Conservation (phyloP, 2,888 invertebrate genomes). For the Ernsta delagoae region DNA sequence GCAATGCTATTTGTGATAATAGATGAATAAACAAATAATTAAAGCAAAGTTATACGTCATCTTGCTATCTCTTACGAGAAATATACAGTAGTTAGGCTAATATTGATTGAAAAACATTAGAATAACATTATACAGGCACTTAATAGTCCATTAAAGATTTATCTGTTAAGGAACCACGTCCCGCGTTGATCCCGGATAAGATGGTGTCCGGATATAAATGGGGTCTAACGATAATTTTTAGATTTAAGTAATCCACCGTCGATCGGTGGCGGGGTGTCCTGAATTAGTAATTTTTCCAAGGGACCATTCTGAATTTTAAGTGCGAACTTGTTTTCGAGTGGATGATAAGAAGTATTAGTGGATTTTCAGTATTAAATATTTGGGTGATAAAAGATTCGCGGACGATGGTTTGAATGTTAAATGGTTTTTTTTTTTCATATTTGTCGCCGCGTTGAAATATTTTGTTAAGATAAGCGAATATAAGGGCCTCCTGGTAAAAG, state of each 20-base stretch:
- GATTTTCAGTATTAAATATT: slow-evolving; percentile 24
- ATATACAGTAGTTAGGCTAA: too few relatives aligned
- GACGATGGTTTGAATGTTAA: not conserved
- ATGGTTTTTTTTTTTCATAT: not conserved
- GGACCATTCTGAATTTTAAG: slow-evolving; percentile 34
- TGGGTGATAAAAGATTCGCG: slow-evolving; percentile 1
- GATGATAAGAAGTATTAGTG: slow-evolving; percentile 17
- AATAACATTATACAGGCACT: slow-evolving; percentile 4
- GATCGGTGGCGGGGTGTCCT: slow-evolving; percentile 39
- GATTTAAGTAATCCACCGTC: slow-evolving; percentile 50
- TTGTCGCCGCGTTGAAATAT: not conserved
- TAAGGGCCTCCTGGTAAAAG: too few relatives aligned
- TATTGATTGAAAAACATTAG: too few relatives aligned
- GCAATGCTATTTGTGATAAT: too few relatives aligned
- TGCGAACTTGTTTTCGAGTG: slow-evolving; percentile 25
- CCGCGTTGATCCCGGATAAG: slow-evolving; percentile 44
- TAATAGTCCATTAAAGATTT: slow-evolving; percentile 12
- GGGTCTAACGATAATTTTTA: slow-evolving; percentile 49
- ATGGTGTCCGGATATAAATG: slow-evolving; percentile 48
- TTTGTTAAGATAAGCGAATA: not conserved
- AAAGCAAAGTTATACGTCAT: too few relatives aligned
- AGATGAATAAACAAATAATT: too few relatives aligned
- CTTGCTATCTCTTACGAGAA: too few relatives aligned
- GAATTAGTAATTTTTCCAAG: slow-evolving; percentile 44
- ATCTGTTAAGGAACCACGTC: slow-evolving; percentile 6